These are phyloP conservation scores for Aphidoletes aphidimyza DNA, from an alignment of 2,888 invertebrate genomes.

Conservation along the genomic window DNA sequence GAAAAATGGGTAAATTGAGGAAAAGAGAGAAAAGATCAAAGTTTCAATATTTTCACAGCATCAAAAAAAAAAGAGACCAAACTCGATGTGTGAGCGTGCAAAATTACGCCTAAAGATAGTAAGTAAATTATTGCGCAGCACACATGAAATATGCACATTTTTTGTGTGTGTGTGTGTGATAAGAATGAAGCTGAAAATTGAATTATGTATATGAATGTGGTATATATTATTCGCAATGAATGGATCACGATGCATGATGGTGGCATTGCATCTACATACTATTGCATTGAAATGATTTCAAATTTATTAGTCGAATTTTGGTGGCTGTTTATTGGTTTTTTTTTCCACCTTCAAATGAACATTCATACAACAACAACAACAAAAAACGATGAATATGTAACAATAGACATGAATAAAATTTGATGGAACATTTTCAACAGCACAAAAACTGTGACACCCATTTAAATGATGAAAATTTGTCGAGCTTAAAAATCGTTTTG, in stretches of 20 bases:
- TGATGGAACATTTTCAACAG: no score
- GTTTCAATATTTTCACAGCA: no score
- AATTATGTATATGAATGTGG: conserved; percentile 4
- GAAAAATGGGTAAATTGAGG: no score
- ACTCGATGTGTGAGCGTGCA: not conserved
- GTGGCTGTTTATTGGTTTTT: not conserved
- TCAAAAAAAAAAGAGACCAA: no score
- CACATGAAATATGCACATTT: not conserved
- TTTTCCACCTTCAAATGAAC: no score
- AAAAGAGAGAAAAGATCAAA: no score
- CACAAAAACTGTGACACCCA: not conserved
- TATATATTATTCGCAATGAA: not conserved
- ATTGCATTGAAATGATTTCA: no score
- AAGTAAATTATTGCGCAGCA: not conserved
- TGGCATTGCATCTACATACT: not conserved
- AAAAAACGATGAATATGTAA: no score
- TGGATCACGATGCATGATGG: not conserved
- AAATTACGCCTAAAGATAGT: not conserved
- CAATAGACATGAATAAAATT: no score
- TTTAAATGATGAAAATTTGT: no score
- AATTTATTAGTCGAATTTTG: conserved; percentile 10
- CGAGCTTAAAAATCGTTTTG: no score
- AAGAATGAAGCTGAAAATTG: not conserved
- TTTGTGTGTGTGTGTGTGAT: not conserved
- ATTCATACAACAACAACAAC: no score